Conservation (phyloP, 2,888 invertebrate species). For the Sipha maydis region DNA sequence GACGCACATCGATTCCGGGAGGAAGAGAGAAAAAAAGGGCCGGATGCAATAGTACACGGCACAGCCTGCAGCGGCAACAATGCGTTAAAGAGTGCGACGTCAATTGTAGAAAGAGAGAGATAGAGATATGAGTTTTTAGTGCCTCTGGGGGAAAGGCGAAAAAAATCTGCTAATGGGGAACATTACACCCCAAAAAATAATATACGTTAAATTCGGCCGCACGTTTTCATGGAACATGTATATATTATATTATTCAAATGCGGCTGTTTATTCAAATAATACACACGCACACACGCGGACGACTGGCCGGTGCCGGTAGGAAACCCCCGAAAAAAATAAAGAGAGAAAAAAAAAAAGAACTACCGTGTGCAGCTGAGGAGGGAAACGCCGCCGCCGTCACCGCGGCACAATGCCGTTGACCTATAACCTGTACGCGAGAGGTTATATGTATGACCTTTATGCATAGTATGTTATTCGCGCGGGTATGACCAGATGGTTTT, state of each 20-base stretch:
- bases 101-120: background rate
- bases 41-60: slow-evolving; percentile 40
- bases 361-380: slow-evolving; percentile 44
- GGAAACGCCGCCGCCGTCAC: background rate
- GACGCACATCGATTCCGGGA: background rate
- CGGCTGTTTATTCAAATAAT: slow-evolving; percentile 56
- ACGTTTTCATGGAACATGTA: slow-evolving; percentile 48
- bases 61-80: background rate
- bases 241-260: slow-evolving; percentile 58
- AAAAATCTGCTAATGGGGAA: slow-evolving; percentile 59
- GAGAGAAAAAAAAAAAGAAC: slow-evolving; percentile 23
- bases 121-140: slow-evolving; percentile 47
- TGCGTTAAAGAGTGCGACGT: background rate
- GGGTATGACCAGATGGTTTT: slow-evolving; percentile 51
- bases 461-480: background rate
- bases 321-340: slow-evolving; percentile 45
- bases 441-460: slow-evolving; percentile 27
- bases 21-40: slow-evolving; percentile 9
- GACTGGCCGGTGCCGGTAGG: slow-evolving; percentile 34
- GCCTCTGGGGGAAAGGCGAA: slow-evolving; percentile 30
- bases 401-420: slow-evolving; percentile 49
- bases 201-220: slow-evolving; percentile 59
- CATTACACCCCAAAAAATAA: slow-evolving; percentile 61
- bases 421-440: slow-evolving; percentile 57
- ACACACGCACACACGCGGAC: background rate